Evolutionary conservation across 2,888 invertebrate genomes (phyloP), one percentile per base, ranked within the genome.

Genomic region (Phaonia tiefii): DNA sequence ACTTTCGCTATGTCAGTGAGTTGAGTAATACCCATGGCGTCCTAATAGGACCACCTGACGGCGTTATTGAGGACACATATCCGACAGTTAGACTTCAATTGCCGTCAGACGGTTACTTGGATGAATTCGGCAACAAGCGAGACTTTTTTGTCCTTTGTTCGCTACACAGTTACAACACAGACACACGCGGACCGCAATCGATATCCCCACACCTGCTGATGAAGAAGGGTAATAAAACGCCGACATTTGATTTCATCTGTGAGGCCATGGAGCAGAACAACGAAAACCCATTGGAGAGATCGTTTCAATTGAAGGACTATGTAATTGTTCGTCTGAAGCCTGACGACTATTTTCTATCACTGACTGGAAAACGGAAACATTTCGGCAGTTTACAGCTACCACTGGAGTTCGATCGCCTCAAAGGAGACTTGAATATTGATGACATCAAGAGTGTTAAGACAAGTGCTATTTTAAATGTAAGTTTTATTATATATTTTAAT

Each of bases 81-180:
- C 63, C 63, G 0, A 42, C 11, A 1, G 42, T 63, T 1, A 8
- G 51, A 63, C 54, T 80, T 10, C 10, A 13, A 26, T 20, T 79
- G 15, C 67, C 75, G 5, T 22, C 51, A 20, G 10, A 42, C 39
- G 37, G 20, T 10, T 11, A 31, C 8, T 7, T 37, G 0, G 75
- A 79, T 67, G 26, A 75, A 3, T 42, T 15, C 8, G 51, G 60
- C 1, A 71, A 79, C 22, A 63, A 56, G 46, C 49, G 79, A 10
- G 63, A 80, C 46, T 75, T 75, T 67, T 80, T 17, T 22, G 66
- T 80, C 8, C 17, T 80, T 1, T 80, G 75, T 39, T 56, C 78
- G 46, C 54, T 79, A 37, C 78, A 79, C 25, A 25, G 39, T 25
- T 58, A 58, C 15, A 20, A 25, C 0, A 63, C 60, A 60, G 26